Evolutionary conservation across 2,113 vertebrate genomes (phyloP).

Genomic region (Saguinus imperator): DNA sequence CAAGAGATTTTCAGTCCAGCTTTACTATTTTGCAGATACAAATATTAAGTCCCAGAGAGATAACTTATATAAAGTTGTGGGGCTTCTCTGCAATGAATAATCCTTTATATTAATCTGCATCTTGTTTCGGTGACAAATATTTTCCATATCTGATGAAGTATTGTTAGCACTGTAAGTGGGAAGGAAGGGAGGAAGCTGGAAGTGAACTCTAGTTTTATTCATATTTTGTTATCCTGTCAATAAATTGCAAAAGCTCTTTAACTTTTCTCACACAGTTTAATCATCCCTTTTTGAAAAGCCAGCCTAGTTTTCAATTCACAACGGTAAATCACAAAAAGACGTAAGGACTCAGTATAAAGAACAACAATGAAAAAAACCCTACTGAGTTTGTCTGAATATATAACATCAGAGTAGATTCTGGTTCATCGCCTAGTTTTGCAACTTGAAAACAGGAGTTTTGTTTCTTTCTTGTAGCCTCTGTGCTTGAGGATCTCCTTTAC

Average conservation of each 20-base stretch:
- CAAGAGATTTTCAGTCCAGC: neutral
- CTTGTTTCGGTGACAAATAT: neutral
- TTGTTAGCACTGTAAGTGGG: neutral
- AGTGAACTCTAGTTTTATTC: neutral
- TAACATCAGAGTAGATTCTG: conserved; percentile 3
- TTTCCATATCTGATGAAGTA: neutral
- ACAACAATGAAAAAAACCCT: neutral
- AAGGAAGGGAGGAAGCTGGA: neutral
- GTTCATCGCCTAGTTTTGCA: conserved; percentile 23
- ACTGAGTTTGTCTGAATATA: neutral
- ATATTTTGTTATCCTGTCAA: neutral
- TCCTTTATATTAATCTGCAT: neutral
- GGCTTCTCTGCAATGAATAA: neutral
- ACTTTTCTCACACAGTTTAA: neutral
- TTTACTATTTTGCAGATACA: neutral
- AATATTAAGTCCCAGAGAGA: neutral
- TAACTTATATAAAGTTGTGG: neutral
- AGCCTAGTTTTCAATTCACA: neutral
- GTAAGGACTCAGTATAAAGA: neutral
- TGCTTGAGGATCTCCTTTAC: neutral
- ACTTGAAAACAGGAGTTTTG: neutral
- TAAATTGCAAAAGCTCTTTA: conserved; percentile 8
- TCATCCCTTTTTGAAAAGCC: conserved; percentile 8
- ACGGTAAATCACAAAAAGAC: conserved; percentile 19
- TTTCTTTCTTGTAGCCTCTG: neutral